Base-by-base conservation (phyloP, 2,888 invertebrate genomes). In the Lithophane socia region DNA sequence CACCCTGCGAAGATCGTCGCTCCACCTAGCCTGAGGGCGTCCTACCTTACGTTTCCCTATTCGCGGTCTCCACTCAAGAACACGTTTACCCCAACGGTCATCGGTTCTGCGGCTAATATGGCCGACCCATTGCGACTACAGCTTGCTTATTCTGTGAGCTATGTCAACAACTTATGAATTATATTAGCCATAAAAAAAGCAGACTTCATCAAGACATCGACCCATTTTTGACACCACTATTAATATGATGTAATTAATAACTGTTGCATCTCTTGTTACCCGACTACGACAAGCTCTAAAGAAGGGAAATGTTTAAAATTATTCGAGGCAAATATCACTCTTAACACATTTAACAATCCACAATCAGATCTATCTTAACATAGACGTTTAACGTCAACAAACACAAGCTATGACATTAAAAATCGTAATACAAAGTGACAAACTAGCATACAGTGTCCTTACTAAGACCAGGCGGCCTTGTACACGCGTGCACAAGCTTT, bases 401-500 rank as follows among this genome's bases (percentile, higher is more conserved):
- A 63, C 2, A 70, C 52, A 73, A 68, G 79, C 76, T 24, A 73
- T 82, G 79, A 78, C 87, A 88, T 88, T 79, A 83, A 87, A 87
- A 88, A 75, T 79, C 77, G 83, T 83, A 82, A 80, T 63, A 77
- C 75, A 80, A 79, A 87, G 75, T 87, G 88, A 87, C 86, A 85
- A 85, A 84, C 89, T 71, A 87, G 86, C 83, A 81, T 80, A 86
- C 87, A 87, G 89, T 93, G 94, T 94, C 94, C 95, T 94, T 94
- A 94, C 91, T 65, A 64, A 86, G 85, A 94, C 92, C 83, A 83
- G 92, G 89, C 93, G 95, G 93, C 95, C 95, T 95, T 94, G 95
- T 72, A 82, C 65, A 73, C 89, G 83, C 90, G 87, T 86, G 92
- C 90, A 89, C 89, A 87, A 88, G 93, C 94, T 95, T 94, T 94